These are phyloP conservation scores for Eutrigla gurnardus DNA, from an alignment of 2,797 vertebrate species.

Conservation along the genomic window DNA sequence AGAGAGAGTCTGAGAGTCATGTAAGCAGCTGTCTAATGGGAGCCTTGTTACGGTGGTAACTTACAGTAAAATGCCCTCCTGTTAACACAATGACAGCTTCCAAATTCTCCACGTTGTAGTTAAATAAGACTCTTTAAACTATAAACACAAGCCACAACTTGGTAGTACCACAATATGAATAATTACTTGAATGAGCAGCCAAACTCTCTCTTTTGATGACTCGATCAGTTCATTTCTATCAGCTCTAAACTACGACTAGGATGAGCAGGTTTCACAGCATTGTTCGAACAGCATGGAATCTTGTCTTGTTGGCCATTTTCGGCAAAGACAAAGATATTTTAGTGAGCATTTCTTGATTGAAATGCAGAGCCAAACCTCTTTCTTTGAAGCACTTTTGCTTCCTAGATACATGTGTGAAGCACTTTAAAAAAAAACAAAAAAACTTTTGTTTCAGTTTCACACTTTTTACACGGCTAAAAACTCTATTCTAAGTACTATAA, in stretches of 20 bases:
- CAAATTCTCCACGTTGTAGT: background rate
- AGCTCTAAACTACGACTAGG: conserved; percentile 39
- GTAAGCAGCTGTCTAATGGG: conserved; percentile 11
- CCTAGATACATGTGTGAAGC: conserved; percentile 19
- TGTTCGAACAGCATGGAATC: conserved; percentile 78
- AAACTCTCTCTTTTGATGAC: conserved; percentile 74
- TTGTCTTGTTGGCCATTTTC: conserved; percentile 59
- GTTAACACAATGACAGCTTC: conserved; percentile 7
- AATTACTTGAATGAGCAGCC: conserved; percentile 25
- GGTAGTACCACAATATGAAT: background rate
- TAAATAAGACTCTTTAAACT: conserved; percentile 6
- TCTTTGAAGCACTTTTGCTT: conserved; percentile 51
- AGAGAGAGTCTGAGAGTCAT: conserved; percentile 71
- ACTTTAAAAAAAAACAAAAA: background rate
- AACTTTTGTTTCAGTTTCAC: background rate
- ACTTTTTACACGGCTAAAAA: background rate
- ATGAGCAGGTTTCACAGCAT: conserved; percentile 69
- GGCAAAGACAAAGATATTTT: conserved; percentile 63
- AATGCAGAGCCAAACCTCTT: conserved; percentile 78
- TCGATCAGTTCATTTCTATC: conserved; percentile 41
- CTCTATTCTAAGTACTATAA: background rate
- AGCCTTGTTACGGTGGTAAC: conserved; percentile 5
- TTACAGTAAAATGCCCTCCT: background rate
- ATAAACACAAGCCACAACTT: conserved; percentile 14
- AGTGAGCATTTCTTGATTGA: conserved; percentile 68